Conservation (phyloP, 2,113 vertebrate species). For the Eretmochelys imbricata region DNA sequence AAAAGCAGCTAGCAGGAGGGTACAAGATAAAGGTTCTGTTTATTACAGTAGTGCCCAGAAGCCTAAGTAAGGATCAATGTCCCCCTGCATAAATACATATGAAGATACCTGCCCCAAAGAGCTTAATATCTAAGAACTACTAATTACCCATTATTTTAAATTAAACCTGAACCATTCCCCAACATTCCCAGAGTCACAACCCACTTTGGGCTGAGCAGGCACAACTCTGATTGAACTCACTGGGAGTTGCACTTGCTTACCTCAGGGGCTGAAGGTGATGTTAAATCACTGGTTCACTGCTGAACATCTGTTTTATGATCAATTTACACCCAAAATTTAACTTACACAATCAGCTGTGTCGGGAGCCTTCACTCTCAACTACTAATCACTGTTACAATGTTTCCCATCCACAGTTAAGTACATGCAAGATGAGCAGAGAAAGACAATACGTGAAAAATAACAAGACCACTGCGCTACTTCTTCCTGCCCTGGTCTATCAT, state of each 20-base stretch:
- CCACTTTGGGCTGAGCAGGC: not conserved
- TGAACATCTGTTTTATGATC: not conserved
- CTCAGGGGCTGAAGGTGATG: not conserved
- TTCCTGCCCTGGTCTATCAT: not conserved
- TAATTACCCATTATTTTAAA: not conserved
- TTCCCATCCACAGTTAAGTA: not conserved
- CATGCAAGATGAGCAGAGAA: not conserved
- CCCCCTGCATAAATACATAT: not conserved
- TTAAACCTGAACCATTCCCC: not conserved
- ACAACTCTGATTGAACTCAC: not conserved
- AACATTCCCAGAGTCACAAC: not conserved
- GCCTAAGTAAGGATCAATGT: not conserved
- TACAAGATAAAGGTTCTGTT: not conserved
- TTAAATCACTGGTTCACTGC: not conserved
- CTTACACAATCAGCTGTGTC: not conserved
- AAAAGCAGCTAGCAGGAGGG: not conserved
- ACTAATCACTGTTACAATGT: not conserved
- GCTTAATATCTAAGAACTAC: not conserved
- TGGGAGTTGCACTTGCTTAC: not conserved
- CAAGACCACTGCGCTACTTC: not conserved
- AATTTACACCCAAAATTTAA: not conserved
- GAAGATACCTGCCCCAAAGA: not conserved
- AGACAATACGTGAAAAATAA: not conserved
- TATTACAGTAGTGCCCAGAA: not conserved
- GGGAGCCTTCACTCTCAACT: not conserved